Conservation (phyloP, 1,140 invertebrate genomes). For the Chrysoperla carnea region DNA sequence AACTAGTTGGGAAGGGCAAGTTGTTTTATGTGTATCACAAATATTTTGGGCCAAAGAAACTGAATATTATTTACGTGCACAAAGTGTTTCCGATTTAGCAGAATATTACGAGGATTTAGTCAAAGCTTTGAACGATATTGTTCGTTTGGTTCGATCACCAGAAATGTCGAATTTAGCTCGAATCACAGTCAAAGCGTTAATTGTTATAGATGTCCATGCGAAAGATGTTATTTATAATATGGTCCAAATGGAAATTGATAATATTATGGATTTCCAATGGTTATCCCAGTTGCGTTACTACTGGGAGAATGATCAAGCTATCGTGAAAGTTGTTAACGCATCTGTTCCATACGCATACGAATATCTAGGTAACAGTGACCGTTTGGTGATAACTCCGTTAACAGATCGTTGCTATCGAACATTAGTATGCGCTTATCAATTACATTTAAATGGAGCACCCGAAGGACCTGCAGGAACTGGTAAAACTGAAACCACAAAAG, state of each 20-base stretch:
- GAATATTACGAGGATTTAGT: constrained; percentile 32
- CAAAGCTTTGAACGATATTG: constrained; percentile 43
- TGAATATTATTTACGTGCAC: constrained; percentile 42
- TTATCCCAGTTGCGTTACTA: constrained; percentile 81
- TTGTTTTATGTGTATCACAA: constrained; percentile 70
- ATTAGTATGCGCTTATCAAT: constrained; percentile 70
- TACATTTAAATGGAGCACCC: constrained; percentile 74
- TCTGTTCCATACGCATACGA: constrained; percentile 77
- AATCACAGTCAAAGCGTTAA: constrained; percentile 69
- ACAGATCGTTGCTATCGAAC: constrained; percentile 77
- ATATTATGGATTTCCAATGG: constrained; percentile 81
- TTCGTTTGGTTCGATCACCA: constrained; percentile 35
- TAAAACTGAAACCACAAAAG: constrained; percentile 81
- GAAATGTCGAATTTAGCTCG: constrained; percentile 38
- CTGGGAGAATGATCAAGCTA: constrained; percentile 60
- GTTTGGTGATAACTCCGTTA: constrained; percentile 65
- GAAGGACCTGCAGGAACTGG: constrained; percentile 74
- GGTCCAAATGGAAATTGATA: constrained; percentile 41
- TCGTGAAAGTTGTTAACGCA: constrained; percentile 77
- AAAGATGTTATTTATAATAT: constrained; percentile 71
- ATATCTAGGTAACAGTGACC: constrained; percentile 64
- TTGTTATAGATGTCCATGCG: constrained; percentile 84
- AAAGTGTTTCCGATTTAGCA: constrained; percentile 30
- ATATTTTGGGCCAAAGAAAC: constrained; percentile 78
- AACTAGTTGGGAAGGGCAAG: constrained; percentile 72